Conservation (phyloP, 2,113 vertebrate genomes). For the Micromys minutus region DNA sequence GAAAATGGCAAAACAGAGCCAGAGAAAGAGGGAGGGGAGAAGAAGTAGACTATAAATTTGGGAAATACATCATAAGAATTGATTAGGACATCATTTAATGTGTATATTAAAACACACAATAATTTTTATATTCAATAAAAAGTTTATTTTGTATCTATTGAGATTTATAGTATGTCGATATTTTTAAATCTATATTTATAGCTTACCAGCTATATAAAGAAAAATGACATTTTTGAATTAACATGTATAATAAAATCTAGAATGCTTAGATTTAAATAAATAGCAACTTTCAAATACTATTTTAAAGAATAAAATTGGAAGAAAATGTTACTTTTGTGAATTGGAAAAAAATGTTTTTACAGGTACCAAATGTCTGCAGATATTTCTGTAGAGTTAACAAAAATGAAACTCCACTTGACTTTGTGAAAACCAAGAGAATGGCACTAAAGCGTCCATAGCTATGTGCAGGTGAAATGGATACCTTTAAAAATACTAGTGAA, state of each 20-base stretch:
- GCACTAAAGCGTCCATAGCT: neutral
- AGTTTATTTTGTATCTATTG: neutral
- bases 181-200: neutral
- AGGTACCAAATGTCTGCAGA: neutral
- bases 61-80: neutral
- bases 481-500: neutral
- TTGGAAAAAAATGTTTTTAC: neutral
- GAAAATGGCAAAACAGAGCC: too few relatives aligned
- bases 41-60: neutral
- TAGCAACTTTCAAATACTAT: neutral
- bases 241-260: neutral
- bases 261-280: constrained; percentile 14
- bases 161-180: neutral
- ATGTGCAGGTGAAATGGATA: neutral
- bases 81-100: neutral
- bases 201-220: neutral
- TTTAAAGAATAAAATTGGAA: neutral
- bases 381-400: neutral
- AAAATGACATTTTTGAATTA: neutral
- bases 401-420: neutral
- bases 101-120: neutral
- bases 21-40: neutral
- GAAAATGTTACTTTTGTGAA: constrained; percentile 13
- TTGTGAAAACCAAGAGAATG: neutral
- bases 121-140: neutral